phyloP scores from a whole-genome alignment of 1,140 invertebrate species.

The Nomia melanderi region DNA sequence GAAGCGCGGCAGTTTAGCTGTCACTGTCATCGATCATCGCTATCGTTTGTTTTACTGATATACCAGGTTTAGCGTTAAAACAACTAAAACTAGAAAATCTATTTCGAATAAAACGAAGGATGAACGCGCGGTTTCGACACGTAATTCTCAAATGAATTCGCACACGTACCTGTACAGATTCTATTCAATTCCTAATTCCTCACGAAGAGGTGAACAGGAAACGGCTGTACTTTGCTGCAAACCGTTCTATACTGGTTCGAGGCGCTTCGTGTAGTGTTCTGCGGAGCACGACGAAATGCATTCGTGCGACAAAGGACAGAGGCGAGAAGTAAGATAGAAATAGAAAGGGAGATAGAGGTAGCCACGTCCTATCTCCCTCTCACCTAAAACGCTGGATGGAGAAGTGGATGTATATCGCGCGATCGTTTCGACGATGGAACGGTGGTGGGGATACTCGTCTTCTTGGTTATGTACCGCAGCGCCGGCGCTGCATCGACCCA shows the following conservation, averaged over 20 bases:
- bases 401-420: conserved; percentile 39
- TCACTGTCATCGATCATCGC: conserved; percentile 8
- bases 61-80: neutral
- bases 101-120: neutral
- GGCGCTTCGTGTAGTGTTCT: conserved; percentile 67
- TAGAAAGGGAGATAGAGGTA: conserved; percentile 20
- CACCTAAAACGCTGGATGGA: conserved; percentile 2
- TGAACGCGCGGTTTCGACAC: neutral
- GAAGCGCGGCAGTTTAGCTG: conserved; percentile 18
- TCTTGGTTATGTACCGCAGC: conserved; percentile 59
- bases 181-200: conserved; percentile 49
- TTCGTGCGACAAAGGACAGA: conserved; percentile 56
- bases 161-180: conserved; percentile 30
- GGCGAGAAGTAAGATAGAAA: conserved; percentile 12
- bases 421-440: conserved; percentile 57
- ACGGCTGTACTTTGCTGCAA: conserved; percentile 25
- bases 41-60: neutral
- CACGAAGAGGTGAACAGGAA: conserved; percentile 27
- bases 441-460: conserved; percentile 52
- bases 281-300: conserved; percentile 61
- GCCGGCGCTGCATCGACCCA: conserved; percentile 75
- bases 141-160: too few relatives aligned
- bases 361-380: conserved; percentile 34
- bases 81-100: neutral
- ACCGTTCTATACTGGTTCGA: conserved; percentile 66